Evolutionary conservation across 2,888 invertebrate species (phyloP).

Genomic region (Apotomis betuletana): DNA sequence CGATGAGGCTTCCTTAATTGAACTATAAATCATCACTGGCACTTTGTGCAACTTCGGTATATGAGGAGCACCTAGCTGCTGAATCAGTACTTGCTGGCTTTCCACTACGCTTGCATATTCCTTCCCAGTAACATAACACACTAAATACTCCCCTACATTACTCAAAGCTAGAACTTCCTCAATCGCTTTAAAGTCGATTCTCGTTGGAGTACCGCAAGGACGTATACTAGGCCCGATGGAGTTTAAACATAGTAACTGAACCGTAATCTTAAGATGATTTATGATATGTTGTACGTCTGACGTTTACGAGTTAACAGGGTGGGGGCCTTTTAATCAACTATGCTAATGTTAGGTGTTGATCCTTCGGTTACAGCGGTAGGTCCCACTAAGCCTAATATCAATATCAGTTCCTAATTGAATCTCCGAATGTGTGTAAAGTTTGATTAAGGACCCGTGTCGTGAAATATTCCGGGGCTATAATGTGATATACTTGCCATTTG

Average conservation of each 20-base stretch:
- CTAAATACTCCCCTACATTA: conserved; percentile 44
- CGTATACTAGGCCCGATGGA: conserved; percentile 56
- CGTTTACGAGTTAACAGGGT: conserved; percentile 80
- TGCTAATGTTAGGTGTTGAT: conserved; percentile 81
- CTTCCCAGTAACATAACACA: conserved; percentile 49
- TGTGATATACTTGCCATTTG: conserved; percentile 30
- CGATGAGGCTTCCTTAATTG: conserved; percentile 73
- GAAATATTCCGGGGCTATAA: conserved; percentile 48
- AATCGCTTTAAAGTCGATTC: conserved; percentile 47
- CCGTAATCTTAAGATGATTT: conserved; percentile 82
- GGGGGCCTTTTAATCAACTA: conserved; percentile 82
- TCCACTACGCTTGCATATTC: conserved; percentile 70
- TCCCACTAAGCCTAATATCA: conserved; percentile 71
- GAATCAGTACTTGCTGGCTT: conserved; percentile 74
- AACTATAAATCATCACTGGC: conserved; percentile 75
- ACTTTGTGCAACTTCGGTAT: conserved; percentile 67
- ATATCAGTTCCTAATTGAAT: conserved; percentile 78
- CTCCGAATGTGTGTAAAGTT: conserved; percentile 70
- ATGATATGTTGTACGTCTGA: conserved; percentile 79
- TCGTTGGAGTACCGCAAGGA: conserved; percentile 49
- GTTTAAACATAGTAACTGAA: conserved; percentile 70
- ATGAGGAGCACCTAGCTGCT: conserved; percentile 71
- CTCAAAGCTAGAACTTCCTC: conserved; percentile 46
- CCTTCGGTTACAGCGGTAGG: conserved; percentile 61
- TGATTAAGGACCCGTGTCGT: conserved; percentile 64